Evolutionary conservation across 2,797 vertebrate species (phyloP).

Genomic region (Hippoglossus hippoglossus): DNA sequence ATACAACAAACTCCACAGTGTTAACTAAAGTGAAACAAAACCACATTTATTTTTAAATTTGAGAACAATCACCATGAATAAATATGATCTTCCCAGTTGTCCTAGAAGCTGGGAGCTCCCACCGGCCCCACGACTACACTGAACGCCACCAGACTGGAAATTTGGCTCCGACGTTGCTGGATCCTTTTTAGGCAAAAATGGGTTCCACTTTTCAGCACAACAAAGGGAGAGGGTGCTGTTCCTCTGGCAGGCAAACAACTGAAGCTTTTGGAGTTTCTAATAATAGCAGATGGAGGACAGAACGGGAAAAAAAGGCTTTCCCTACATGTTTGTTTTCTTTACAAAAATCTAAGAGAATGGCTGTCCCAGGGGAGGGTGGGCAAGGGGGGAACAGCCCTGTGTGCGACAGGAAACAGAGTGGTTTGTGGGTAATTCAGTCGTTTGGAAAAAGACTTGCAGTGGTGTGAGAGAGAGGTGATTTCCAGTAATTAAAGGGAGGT

Average conservation of each 20-base stretch:
- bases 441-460: background rate
- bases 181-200: conserved; percentile 16
- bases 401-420: conserved; percentile 37
- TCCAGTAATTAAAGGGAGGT: conserved; percentile 38
- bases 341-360: conserved; percentile 41
- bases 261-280: conserved; percentile 47
- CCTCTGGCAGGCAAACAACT: conserved; percentile 23
- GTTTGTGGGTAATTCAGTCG: conserved; percentile 43
- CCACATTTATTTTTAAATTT: background rate
- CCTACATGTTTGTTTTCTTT: conserved; percentile 39
- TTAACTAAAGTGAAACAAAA: background rate
- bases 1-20: background rate
- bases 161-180: conserved; percentile 13
- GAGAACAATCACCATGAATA: background rate
- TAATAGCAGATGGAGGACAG: conserved; percentile 60
- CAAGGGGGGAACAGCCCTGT: conserved; percentile 25
- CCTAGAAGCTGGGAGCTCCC: background rate
- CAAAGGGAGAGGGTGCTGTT: conserved; percentile 21
- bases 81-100: background rate
- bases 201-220: conserved; percentile 21
- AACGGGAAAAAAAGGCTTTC: conserved; percentile 7
- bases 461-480: conserved; percentile 38
- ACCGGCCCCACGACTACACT: background rate
- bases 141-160: background rate
- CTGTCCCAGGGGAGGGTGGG: conserved; percentile 32